Base-by-base conservation (phyloP, 2,113 vertebrate species). In the Indri indri region DNA sequence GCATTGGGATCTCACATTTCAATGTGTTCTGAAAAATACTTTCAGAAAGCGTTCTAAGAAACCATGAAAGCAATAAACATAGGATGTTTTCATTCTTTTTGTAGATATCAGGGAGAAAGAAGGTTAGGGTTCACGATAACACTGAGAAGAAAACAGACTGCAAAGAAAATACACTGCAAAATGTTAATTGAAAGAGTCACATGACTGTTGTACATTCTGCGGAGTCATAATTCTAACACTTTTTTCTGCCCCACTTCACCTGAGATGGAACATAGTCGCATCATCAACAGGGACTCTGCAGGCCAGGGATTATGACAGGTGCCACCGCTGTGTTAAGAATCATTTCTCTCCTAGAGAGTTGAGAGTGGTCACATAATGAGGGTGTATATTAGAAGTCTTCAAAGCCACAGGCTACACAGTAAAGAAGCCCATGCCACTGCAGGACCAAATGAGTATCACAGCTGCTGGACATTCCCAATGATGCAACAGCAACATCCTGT, bases 401-500 rank as follows among this genome's bases (percentile, higher is more conserved):
- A 45, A 4, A 85, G n/a, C 66, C 80, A 23, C 16, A n/a, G 77
- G 6, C 13, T 17, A 8, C 42, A 8, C 6, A 37, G 52, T 25
- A 8, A 25, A 34, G 54, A 42, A 79, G 37, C 37, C 45, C 37
- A 3, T 27, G 76, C 8, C 17, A 9, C 16, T 32, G 32, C 45
- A 17, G 81, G 68, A 42, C 74, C 85, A 37, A 9, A 42, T 3
- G 23, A 42, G 27, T 6, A 6, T 20, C 42, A 14, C 40, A 18
- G 40, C 23, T 50, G 32, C 63, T 32, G 40, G 61, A 13, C 20
- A 1, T 7, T 77, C n/a, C 27, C 6, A 18, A 10, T 18, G 20
- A 20, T 0, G 4, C 3, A n/a, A 0, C n/a, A 22, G 18, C 17
- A 54, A 54, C 17, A 10, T 3, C 18, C 45, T 68, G 65, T 59